phyloP scores from a whole-genome alignment of 1,140 invertebrate genomes.

The Macrocentrus cingulum region DNA sequence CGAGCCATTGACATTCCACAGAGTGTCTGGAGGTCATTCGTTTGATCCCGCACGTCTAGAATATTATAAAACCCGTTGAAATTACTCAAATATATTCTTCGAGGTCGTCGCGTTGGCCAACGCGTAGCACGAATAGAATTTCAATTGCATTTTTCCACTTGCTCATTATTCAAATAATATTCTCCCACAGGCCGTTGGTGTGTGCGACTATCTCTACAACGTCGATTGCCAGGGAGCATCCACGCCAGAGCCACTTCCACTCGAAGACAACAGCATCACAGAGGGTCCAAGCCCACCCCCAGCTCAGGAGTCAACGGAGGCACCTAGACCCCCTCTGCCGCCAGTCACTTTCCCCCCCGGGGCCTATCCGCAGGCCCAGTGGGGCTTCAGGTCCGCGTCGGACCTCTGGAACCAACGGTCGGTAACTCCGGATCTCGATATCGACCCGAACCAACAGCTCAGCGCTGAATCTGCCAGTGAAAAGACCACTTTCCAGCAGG shows the following conservation, averaged over 20 bases:
- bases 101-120: background rate
- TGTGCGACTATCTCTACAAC: constrained; percentile 64
- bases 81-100: constrained; percentile 2
- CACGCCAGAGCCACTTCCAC: constrained; percentile 39
- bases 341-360: constrained; percentile 22
- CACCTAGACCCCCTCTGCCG: constrained; percentile 18
- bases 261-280: background rate
- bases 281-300: constrained; percentile 9
- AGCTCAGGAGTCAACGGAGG: constrained; percentile 22
- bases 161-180: background rate
- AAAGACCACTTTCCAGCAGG: background rate
- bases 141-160: constrained; percentile 23
- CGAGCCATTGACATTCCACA: background rate
- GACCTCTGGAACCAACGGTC: constrained; percentile 33
- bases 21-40: background rate
- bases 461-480: background rate
- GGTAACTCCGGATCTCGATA: constrained; percentile 11
- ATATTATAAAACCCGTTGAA: constrained; percentile 8
- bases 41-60: constrained; percentile 10
- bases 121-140: constrained; percentile 24
- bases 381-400: constrained; percentile 24
- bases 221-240: constrained; percentile 61
- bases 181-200: constrained; percentile 58
- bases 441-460: constrained; percentile 23
- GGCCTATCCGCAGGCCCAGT: constrained; percentile 21